Conservation (phyloP, 1,140 invertebrate genomes). For the Drosophila varians region DNA sequence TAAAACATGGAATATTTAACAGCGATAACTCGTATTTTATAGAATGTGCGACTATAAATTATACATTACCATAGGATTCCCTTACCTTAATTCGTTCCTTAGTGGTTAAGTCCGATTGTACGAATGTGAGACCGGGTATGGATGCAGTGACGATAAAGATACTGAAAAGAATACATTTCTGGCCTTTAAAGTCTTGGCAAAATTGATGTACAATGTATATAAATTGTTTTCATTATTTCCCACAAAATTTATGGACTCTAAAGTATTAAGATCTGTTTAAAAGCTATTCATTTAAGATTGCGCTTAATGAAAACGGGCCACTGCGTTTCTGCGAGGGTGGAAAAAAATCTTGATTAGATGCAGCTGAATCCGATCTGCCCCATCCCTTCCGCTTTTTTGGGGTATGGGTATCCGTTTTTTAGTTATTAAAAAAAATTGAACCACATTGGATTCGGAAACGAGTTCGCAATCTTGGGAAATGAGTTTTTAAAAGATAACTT, state of each 20-base stretch:
- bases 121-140: constrained; percentile 28
- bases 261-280: constrained; percentile 6
- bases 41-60: not conserved
- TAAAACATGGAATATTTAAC: constrained; percentile 2
- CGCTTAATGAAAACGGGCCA: constrained; percentile 31
- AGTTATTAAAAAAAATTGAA: not conserved
- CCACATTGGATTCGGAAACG: not conserved
- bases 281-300: constrained; percentile 20
- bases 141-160: constrained; percentile 48
- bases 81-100: constrained; percentile 65
- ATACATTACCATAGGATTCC: not conserved
- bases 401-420: not conserved
- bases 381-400: constrained; percentile 13
- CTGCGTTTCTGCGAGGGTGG: constrained; percentile 17
- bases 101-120: constrained; percentile 56
- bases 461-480: not conserved
- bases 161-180: constrained; percentile 32
- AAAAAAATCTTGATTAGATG: constrained; percentile 42
- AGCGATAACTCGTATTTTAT: constrained; percentile 11
- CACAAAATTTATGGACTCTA: constrained; percentile 5
- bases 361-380: constrained; percentile 19
- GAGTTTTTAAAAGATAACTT: not conserved
- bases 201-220: not conserved
- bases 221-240: not conserved
- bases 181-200: not conserved